Conservation (phyloP, 1,140 invertebrate species). For the Antheraea mylitta region DNA sequence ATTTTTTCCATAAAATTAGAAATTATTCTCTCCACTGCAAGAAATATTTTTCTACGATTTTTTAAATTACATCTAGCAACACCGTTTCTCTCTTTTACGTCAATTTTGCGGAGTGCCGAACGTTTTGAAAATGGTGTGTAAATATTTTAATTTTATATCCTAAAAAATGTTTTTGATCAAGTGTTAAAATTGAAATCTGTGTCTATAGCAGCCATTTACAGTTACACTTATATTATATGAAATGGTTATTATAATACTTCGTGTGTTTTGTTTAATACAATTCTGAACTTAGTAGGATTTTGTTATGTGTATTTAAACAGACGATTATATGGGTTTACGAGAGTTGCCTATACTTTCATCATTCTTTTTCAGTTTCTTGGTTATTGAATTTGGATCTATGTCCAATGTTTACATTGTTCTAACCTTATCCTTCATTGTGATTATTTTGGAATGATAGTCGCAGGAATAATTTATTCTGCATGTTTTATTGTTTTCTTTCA, state of each 20-base stretch:
- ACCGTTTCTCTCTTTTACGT: conserved; percentile 27
- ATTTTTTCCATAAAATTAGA: too few relatives aligned
- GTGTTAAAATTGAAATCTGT: background rate
- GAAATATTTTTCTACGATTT: too few relatives aligned
- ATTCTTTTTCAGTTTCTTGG: too few relatives aligned
- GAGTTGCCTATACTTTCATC: too few relatives aligned
- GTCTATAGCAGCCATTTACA: background rate
- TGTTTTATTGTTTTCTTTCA: background rate
- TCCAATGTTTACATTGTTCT: conserved; percentile 1
- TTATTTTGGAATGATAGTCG: background rate
- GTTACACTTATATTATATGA: background rate
- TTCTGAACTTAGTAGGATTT: background rate
- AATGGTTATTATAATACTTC: background rate
- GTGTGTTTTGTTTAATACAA: background rate
- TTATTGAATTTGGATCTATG: background rate
- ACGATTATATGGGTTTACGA: background rate
- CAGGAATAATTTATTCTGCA: background rate
- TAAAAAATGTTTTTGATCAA: conserved; percentile 10
- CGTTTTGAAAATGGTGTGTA: conserved; percentile 36
- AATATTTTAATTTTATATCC: conserved; percentile 16
- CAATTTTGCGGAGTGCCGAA: conserved; percentile 21
- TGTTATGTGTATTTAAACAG: background rate
- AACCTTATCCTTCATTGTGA: conserved; percentile 6
- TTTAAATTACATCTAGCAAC: background rate
- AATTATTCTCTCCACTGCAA: too few relatives aligned